phyloP scores from a whole-genome alignment of 2,888 invertebrate genomes.

The Hirtodrosophila alboralis region DNA sequence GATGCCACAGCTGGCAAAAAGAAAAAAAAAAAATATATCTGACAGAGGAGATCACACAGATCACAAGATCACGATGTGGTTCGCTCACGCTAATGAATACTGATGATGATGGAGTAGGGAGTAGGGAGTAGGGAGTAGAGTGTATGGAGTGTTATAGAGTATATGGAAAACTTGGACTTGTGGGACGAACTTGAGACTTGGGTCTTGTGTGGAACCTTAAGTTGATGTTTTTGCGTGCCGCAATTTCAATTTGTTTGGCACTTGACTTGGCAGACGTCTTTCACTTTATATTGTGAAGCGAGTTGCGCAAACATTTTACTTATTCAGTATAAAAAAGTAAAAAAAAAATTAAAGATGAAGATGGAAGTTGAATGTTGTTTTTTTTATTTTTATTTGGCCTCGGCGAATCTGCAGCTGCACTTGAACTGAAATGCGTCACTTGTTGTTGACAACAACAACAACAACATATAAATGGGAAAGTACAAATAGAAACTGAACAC shows the following conservation, averaged over 20 bases:
- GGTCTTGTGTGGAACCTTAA: conserved; percentile 34
- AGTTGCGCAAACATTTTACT: conserved; percentile 76
- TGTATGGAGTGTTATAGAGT: too few species aligned
- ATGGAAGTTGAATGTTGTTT: conserved; percentile 21
- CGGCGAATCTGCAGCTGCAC: conserved; percentile 67
- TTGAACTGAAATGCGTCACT: conserved; percentile 77
- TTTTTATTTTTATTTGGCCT: conserved; percentile 54
- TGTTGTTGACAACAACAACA: conserved; percentile 20
- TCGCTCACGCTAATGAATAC: conserved; percentile 77
- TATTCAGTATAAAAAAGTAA: conserved; percentile 38
- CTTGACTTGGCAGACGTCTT: conserved; percentile 68
- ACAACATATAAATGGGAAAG: conserved; percentile 71
- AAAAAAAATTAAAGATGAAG: conserved; percentile 7
- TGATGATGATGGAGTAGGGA: conserved; percentile 62
- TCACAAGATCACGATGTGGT: conserved; percentile 71
- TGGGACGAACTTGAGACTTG: conserved; percentile 1
- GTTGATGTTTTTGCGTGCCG: conserved; percentile 74
- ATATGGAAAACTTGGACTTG: too few species aligned
- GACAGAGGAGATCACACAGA: conserved; percentile 52
- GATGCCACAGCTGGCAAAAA: conserved; percentile 52
- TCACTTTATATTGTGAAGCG: conserved; percentile 65
- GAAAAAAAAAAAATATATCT: conserved; percentile 12
- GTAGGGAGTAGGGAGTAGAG: not conserved
- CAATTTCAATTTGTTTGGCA: conserved; percentile 78
- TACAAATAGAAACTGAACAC: conserved; percentile 72